A percentile compares a stretch with the other conserved stretches of the same genome.
Evolutionary conservation across 1,140 invertebrate genomes (phyloP).

Genomic region (Ceratina japonica): DNA sequence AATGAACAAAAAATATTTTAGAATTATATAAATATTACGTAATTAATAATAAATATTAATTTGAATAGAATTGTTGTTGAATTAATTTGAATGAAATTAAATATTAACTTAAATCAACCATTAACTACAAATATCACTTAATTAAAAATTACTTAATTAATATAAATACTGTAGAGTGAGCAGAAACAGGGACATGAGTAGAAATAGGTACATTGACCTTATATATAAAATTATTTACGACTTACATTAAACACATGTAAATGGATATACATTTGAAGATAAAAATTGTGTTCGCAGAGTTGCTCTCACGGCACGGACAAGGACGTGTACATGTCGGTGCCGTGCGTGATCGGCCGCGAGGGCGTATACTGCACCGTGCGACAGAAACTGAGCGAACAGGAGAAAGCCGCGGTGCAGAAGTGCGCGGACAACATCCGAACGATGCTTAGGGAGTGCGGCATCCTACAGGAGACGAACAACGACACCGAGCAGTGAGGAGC

Average conservation of each 20-base stretch:
- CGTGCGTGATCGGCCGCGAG: conserved; percentile 81
- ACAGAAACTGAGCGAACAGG: conserved; percentile 80
- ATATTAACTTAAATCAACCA: no score
- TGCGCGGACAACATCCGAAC: conserved; percentile 77
- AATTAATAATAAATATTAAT: no score
- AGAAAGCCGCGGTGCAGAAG: conserved; percentile 78
- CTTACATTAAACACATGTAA: background rate
- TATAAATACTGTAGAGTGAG: no score
- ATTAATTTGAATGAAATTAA: no score
- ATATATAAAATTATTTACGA: background rate
- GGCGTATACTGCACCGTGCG: conserved; percentile 81
- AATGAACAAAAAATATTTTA: no score
- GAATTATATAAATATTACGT: no score
- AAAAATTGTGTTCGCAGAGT: conserved; percentile 59
- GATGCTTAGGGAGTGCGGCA: conserved; percentile 70
- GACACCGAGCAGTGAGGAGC: conserved; percentile 51
- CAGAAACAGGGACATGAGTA: no score
- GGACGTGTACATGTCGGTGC: conserved; percentile 83
- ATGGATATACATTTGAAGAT: background rate
- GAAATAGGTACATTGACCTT: no score
- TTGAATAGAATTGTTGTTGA: no score
- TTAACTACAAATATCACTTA: no score
- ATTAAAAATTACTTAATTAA: no score
- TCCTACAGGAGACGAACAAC: conserved; percentile 64
- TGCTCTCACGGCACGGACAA: conserved; percentile 80